Conservation (phyloP, 2,797 vertebrate species). For the Phoebastria nigripes region DNA sequence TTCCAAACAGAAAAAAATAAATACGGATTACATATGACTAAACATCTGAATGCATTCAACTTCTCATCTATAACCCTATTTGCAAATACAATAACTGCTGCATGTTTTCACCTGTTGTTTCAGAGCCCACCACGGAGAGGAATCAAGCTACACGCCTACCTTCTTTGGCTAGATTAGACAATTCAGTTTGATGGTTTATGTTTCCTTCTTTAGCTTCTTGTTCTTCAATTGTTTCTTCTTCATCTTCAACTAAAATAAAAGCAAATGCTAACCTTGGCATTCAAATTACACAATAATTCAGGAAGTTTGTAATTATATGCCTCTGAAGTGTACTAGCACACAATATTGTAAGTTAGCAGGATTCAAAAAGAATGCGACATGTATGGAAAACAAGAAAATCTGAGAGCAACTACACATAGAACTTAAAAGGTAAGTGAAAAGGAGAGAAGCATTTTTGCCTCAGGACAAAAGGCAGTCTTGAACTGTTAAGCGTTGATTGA, state of each 20-base stretch:
- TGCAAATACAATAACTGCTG: neutral
- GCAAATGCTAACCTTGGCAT: neutral
- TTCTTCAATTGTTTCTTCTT: conserved; percentile 90
- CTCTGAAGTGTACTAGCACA: neutral
- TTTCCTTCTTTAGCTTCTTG: conserved; percentile 85
- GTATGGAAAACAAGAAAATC: neutral
- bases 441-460: neutral
- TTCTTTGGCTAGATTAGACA: conserved; percentile 86
- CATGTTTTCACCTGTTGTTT: neutral
- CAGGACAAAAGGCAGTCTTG: neutral
- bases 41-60: neutral
- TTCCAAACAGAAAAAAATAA: neutral
- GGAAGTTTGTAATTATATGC: neutral
- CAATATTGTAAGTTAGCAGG: neutral
- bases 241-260: conserved; percentile 78
- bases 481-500: neutral
- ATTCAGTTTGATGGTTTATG: conserved; percentile 84
- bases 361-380: neutral
- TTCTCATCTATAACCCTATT: neutral
- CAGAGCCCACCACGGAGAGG: neutral
- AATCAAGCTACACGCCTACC: conserved; percentile 66
- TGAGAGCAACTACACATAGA: neutral
- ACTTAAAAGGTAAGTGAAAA: neutral
- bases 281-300: neutral
- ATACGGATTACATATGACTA: neutral